phyloP scores from a whole-genome alignment of 2,797 vertebrate species.

The Catamblyrhynchus diadema region DNA sequence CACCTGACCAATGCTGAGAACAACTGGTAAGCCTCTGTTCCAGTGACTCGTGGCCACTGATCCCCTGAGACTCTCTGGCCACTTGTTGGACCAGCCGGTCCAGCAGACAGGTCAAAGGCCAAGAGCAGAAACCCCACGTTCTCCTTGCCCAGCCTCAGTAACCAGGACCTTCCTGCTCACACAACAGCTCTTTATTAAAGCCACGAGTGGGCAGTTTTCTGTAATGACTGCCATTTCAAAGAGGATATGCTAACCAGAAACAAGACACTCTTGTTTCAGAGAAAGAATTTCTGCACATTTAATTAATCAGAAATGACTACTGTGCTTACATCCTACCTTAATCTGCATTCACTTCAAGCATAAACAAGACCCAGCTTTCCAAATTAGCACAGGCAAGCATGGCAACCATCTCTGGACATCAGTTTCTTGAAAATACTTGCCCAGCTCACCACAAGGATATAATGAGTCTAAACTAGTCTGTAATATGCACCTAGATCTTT shows the following conservation, averaged over 20 bases:
- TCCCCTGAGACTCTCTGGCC: neutral
- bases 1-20: rapidly evolving
- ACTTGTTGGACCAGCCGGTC: neutral
- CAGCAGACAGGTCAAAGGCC: neutral
- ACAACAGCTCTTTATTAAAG: conserved; percentile 46
- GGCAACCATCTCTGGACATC: conserved; percentile 57
- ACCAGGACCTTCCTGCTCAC: conserved; percentile 6
- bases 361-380: conserved; percentile 55
- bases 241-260: conserved; percentile 63
- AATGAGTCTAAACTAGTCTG: conserved; percentile 53
- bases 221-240: conserved; percentile 52
- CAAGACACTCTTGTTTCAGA: conserved; percentile 57
- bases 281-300: conserved; percentile 50
- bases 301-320: conserved; percentile 58
- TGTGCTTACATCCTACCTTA: conserved; percentile 50
- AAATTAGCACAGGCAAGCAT: conserved; percentile 47
- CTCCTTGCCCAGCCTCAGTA: neutral
- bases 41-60: neutral
- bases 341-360: conserved; percentile 65
- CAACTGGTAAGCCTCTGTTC: neutral
- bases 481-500: conserved; percentile 54
- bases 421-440: conserved; percentile 65
- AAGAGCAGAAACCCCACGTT: neutral
- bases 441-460: conserved; percentile 48
- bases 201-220: conserved; percentile 60